These are phyloP conservation scores for Knipowitschia caucasica DNA, from an alignment of 2,797 vertebrate species.

Conservation along the genomic window DNA sequence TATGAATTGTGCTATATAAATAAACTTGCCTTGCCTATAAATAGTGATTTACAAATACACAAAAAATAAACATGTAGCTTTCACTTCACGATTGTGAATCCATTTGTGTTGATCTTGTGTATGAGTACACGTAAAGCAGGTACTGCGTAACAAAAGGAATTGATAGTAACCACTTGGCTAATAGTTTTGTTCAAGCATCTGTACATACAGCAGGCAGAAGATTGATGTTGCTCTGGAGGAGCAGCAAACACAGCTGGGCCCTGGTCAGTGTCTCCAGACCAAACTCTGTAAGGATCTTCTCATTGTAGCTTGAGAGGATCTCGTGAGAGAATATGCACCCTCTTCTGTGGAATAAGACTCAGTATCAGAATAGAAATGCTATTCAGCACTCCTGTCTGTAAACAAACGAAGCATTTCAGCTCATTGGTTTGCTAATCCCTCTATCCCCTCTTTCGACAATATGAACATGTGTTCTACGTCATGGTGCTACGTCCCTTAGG, in stretches of 20 bases:
- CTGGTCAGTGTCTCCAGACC: conserved; percentile 2
- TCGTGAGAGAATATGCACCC: conserved; percentile 8
- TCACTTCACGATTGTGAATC: too few relatives aligned
- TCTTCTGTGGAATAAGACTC: background rate
- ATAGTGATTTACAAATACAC: too few relatives aligned
- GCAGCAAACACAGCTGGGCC: conserved; percentile 1
- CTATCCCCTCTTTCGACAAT: too few relatives aligned
- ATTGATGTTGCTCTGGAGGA: conserved; percentile 6
- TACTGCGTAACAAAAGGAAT: background rate
- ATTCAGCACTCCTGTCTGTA: background rate
- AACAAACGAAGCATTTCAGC: too few relatives aligned
- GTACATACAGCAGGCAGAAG: conserved; percentile 4
- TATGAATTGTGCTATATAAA: too few relatives aligned
- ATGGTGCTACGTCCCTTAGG: too few relatives aligned
- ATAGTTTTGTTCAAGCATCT: background rate
- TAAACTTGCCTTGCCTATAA: too few relatives aligned
- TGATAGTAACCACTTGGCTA: background rate
- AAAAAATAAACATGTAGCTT: too few relatives aligned
- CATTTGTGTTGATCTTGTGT: too few relatives aligned
- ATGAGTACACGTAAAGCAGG: too few relatives aligned
- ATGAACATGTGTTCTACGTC: too few relatives aligned
- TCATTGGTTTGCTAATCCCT: too few relatives aligned
- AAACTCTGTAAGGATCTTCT: conserved; percentile 4
- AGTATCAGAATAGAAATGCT: background rate
- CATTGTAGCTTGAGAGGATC: background rate